Percentiles rank a stretch among this genome's conserved stretches.
phyloP scores from a whole-genome alignment of 2,797 vertebrate species.

The Bryconaethiops microstoma region DNA sequence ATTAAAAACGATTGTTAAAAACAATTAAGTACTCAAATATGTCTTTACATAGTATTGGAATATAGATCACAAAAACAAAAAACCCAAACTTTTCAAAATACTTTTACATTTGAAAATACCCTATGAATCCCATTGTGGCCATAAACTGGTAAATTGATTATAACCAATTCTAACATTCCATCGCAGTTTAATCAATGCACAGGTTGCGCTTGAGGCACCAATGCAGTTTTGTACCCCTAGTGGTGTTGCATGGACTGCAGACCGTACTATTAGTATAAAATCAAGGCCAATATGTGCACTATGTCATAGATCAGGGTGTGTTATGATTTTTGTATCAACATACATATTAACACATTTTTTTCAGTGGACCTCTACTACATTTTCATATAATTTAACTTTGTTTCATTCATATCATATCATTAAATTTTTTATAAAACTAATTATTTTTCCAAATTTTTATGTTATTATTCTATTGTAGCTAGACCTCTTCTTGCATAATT shows the following conservation, averaged over 20 bases:
- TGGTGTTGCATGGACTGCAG: background rate
- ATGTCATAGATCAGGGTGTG: background rate
- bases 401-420: background rate
- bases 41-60: too few relatives aligned
- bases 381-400: background rate
- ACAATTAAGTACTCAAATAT: too few relatives aligned
- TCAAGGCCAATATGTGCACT: background rate
- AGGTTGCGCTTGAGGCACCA: background rate
- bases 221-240: background rate
- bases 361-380: too few relatives aligned
- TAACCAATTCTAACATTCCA: background rate
- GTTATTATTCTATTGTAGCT: background rate
- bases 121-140: background rate
- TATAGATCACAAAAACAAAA: too few relatives aligned
- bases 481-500: background rate
- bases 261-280: background rate
- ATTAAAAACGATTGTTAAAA: background rate
- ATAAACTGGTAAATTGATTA: background rate
- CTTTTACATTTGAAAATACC: background rate
- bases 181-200: background rate
- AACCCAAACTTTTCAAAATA: too few relatives aligned
- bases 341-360: background rate
- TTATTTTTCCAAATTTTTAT: background rate
- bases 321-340: background rate
- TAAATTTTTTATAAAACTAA: background rate